Evolutionary conservation across 1,140 invertebrate species (phyloP).

Genomic region (Nasonia longicornis): DNA sequence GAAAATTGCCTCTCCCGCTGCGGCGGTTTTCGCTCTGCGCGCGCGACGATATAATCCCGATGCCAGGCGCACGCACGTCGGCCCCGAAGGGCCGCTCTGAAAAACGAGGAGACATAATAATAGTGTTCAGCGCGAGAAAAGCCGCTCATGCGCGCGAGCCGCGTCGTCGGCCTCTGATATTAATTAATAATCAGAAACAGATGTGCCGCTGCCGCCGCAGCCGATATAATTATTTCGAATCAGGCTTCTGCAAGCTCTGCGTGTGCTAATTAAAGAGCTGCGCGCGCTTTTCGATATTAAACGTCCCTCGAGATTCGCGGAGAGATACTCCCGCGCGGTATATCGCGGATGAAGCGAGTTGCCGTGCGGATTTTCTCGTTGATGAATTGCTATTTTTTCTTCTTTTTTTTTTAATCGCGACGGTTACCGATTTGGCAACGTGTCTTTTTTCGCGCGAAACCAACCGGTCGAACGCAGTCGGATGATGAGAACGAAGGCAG

Average conservation of each 20-base stretch:
- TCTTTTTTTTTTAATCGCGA: not conserved
- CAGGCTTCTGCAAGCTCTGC: conserved; percentile 9
- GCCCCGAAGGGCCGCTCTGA: not conserved
- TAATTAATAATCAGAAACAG: conserved; percentile 70
- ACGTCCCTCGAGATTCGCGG: not conserved
- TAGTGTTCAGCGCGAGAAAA: not conserved
- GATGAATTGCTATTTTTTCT: not conserved
- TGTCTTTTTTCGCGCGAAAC: not conserved
- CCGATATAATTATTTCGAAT: conserved; percentile 42
- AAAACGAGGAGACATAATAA: not conserved
- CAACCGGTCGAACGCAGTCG: not conserved
- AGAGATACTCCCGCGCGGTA: not conserved
- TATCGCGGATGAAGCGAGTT: not conserved
- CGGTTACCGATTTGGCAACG: not conserved
- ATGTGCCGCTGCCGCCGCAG: conserved; percentile 51
- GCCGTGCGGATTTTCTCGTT: not conserved
- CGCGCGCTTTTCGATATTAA: not conserved
- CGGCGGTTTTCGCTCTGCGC: not conserved
- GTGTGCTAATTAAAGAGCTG: conserved; percentile 39
- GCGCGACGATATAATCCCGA: not conserved
- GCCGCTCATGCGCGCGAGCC: conserved; percentile 57
- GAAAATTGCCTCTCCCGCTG: not conserved
- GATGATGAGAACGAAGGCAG: not conserved
- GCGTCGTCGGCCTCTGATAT: conserved; percentile 60
- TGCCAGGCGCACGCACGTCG: not conserved